phyloP scores from a whole-genome alignment of 2,113 vertebrate species.

The Hyla sarda region DNA sequence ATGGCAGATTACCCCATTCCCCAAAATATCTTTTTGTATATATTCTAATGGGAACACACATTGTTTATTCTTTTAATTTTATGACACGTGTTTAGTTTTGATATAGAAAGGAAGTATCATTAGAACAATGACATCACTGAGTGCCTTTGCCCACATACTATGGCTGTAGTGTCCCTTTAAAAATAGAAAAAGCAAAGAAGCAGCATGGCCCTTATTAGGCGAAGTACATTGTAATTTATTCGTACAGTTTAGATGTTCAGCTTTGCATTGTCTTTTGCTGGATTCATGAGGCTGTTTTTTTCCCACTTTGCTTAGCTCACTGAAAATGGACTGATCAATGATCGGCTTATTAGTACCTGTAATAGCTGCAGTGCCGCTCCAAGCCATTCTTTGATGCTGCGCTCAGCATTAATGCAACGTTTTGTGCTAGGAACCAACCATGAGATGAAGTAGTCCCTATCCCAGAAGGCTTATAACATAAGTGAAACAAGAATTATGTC shows the following conservation, averaged over 20 bases:
- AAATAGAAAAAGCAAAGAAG: background rate
- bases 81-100: background rate
- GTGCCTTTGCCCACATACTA: background rate
- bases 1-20: background rate
- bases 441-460: constrained; percentile 45
- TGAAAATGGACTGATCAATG: constrained; percentile 53
- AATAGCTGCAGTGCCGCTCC: constrained; percentile 26
- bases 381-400: constrained; percentile 39
- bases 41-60: background rate
- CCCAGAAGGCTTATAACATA: constrained; percentile 49
- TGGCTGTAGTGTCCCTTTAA: constrained; percentile 1
- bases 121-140: background rate
- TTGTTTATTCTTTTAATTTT: background rate
- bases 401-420: constrained; percentile 34
- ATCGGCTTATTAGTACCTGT: constrained; percentile 50
- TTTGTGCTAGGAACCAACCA: constrained; percentile 24
- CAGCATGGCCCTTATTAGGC: constrained; percentile 9
- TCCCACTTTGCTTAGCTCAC: constrained; percentile 41
- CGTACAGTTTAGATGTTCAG: constrained; percentile 27
- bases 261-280: constrained; percentile 43
- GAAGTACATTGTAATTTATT: constrained; percentile 42
- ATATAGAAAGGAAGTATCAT: background rate
- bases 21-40: background rate
- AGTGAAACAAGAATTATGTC: constrained; percentile 35
- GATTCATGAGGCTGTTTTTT: constrained; percentile 49